phyloP scores from a whole-genome alignment of 2,113 vertebrate genomes.

The Actenoides lindsayi region DNA sequence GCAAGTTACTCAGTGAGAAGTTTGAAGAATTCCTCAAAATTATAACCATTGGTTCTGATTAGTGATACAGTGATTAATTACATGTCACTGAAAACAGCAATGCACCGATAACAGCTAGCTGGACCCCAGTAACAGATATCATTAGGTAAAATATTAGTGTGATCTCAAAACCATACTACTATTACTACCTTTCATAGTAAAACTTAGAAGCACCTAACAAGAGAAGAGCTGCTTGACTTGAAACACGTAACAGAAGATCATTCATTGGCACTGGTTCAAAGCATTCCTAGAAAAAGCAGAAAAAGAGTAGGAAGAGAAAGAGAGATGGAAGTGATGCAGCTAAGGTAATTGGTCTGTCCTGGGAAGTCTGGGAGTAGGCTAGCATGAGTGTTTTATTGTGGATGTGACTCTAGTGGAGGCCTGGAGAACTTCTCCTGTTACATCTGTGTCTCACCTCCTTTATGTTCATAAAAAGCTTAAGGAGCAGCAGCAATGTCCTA shows the following conservation, averaged over 20 bases:
- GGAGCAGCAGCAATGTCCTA: background rate
- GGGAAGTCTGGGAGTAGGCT: background rate
- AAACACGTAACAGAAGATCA: background rate
- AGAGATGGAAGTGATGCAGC: background rate
- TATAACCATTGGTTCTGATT: background rate
- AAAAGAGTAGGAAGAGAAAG: background rate
- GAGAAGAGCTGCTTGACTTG: background rate
- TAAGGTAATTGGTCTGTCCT: background rate
- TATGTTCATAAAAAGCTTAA: background rate
- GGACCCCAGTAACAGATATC: background rate
- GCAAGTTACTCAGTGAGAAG: background rate
- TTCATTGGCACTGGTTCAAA: background rate
- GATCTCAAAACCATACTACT: background rate
- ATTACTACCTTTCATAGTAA: background rate
- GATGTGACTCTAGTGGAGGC: background rate
- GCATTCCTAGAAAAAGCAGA: background rate
- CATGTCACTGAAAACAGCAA: background rate
- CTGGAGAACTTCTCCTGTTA: background rate
- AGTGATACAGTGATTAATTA: conserved; percentile 1
- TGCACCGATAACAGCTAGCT: background rate
- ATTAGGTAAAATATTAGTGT: conserved; percentile 15
- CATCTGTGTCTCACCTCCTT: background rate
- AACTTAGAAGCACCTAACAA: background rate
- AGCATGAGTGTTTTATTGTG: background rate
- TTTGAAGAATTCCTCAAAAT: background rate